These are phyloP conservation scores for Porites lutea DNA, from an alignment of 64 coral and sea anemone genomes.

Conservation along the genomic window DNA sequence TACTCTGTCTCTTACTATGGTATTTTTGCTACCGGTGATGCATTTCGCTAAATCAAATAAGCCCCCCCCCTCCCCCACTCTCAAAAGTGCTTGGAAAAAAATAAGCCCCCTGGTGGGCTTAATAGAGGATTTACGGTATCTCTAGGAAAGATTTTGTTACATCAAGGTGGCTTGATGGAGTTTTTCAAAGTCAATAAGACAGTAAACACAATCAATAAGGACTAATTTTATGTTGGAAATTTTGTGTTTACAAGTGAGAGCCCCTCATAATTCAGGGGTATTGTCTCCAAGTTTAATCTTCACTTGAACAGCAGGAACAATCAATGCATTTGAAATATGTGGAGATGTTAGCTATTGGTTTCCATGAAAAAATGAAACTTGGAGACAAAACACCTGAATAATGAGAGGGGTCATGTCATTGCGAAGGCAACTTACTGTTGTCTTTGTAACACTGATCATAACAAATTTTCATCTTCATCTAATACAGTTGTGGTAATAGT, in stretches of 20 bases:
- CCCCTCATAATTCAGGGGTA: slow-evolving; percentile 1
- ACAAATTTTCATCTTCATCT: background rate
- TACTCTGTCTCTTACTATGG: background rate
- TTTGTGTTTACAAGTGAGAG: background rate
- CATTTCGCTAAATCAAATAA: too few relatives aligned
- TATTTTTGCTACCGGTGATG: background rate
- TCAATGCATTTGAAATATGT: background rate
- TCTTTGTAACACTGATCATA: slow-evolving; percentile 1
- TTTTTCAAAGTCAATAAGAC: slow-evolving; percentile 2
- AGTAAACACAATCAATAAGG: slow-evolving; percentile 1
- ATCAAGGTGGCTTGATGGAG: background rate
- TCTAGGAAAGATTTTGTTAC: background rate
- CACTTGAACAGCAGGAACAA: background rate
- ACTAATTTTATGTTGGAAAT: slow-evolving; percentile 2
- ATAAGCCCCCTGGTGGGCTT: too few relatives aligned
- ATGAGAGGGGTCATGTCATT: background rate
- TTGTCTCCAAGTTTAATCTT: background rate
- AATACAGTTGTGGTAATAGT: background rate
- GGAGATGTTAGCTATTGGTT: background rate
- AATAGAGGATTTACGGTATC: background rate
- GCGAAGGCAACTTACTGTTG: background rate
- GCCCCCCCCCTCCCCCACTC: too few relatives aligned
- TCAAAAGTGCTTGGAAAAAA: background rate
- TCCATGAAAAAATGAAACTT: background rate
- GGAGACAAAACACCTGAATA: background rate